phyloP scores from a whole-genome alignment of 2,797 vertebrate species.

The Rhinoraja longicauda region DNA sequence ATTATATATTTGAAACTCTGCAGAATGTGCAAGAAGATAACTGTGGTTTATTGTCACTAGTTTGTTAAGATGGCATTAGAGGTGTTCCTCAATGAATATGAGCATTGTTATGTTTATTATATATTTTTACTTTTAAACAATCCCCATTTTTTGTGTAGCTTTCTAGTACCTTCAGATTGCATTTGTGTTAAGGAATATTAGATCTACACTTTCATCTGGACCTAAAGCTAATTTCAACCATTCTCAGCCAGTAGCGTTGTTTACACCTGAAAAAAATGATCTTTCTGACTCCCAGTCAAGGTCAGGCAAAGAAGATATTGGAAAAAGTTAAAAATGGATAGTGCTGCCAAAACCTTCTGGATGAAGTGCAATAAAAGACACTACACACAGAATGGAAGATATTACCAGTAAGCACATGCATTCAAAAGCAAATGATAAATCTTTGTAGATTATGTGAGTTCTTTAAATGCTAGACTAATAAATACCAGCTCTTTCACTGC shows the following conservation, averaged over 20 bases:
- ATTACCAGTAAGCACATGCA: background rate
- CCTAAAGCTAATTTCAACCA: slow-evolving; percentile 5
- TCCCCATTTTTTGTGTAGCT: background rate
- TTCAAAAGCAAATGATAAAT: background rate
- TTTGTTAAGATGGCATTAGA: background rate
- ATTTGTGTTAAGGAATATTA: background rate
- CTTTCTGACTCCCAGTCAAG: background rate
- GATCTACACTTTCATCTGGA: background rate
- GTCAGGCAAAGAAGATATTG: background rate
- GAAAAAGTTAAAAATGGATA: background rate
- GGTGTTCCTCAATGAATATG: background rate
- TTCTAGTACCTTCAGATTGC: background rate
- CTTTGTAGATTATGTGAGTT: background rate
- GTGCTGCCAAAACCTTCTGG: background rate
- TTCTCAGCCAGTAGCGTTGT: background rate
- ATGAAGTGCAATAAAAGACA: background rate
- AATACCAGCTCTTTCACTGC: background rate
- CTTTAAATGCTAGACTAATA: background rate
- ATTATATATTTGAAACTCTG: background rate
- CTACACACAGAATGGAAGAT: background rate
- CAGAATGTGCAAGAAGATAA: background rate
- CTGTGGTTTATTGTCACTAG: background rate
- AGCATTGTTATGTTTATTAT: too few species aligned
- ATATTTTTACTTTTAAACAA: background rate
- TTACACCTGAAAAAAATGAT: background rate